These are phyloP conservation scores for Momotus momota DNA, from an alignment of 2,797 vertebrate species.

Conservation along the genomic window DNA sequence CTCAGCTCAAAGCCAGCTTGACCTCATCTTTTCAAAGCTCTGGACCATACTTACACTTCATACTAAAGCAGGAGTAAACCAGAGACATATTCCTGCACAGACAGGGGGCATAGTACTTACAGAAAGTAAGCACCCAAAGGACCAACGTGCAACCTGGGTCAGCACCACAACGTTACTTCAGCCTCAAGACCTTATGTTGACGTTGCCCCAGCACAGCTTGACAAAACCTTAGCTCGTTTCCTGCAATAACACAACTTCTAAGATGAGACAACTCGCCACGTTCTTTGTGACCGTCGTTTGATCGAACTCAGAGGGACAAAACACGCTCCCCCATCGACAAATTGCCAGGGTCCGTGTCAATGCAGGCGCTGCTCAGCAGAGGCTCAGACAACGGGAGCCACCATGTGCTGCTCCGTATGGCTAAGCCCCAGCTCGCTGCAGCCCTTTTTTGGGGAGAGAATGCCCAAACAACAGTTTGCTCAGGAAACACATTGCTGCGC, in stretches of 20 bases:
- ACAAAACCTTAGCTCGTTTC: background rate
- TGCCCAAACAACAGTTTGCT: background rate
- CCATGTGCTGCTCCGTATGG: conserved; percentile 11
- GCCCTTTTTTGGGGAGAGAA: background rate
- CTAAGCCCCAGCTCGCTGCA: background rate
- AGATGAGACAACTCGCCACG: background rate
- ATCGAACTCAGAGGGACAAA: background rate
- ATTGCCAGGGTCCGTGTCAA: background rate
- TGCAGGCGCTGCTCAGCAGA: fast-evolving
- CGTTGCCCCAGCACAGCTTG: background rate
- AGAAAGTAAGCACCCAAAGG: background rate
- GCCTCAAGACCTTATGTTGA: background rate
- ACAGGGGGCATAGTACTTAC: fast-evolving
- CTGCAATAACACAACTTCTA: background rate
- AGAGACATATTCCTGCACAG: background rate
- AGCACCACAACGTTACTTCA: background rate
- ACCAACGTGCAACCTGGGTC: background rate
- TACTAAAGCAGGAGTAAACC: background rate
- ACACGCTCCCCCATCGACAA: background rate
- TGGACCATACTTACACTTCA: background rate
- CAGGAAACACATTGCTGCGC: background rate
- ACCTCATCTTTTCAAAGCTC: background rate
- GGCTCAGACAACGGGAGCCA: background rate
- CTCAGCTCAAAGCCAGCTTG: background rate
- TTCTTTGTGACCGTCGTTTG: background rate